Evolutionary conservation across 2,797 vertebrate genomes (phyloP).

Genomic region (Sitta carolinensis): DNA sequence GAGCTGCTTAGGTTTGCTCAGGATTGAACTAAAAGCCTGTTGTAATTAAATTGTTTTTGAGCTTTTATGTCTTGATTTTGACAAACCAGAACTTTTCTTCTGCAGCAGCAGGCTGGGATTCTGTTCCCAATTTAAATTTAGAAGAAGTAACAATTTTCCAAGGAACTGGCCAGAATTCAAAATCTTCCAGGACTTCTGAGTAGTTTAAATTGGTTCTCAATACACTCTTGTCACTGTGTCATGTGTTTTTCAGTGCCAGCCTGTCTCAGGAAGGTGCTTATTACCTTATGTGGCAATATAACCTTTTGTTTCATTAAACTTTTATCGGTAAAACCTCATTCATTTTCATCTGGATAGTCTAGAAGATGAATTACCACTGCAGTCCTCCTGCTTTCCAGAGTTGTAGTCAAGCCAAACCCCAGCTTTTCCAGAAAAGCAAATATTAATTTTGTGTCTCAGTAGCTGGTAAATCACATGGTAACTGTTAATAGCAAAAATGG

Average conservation of each 20-base stretch:
- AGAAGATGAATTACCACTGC: neutral
- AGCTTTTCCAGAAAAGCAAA: neutral
- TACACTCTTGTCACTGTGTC: neutral
- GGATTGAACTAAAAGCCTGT: neutral
- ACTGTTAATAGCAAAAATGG: neutral
- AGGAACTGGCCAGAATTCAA: neutral
- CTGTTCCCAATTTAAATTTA: neutral
- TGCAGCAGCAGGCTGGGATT: neutral
- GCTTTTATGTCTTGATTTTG: neutral
- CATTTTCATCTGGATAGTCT: neutral
- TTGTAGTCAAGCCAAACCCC: neutral
- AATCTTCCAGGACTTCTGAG: neutral
- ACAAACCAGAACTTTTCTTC: neutral
- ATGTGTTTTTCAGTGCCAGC: neutral
- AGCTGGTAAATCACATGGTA: neutral
- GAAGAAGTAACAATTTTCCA: neutral
- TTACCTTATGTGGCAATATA: neutral
- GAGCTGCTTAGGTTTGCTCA: neutral
- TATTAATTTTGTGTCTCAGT: neutral
- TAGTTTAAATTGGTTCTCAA: neutral
- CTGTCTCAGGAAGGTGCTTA: neutral
- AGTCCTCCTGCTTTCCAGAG: neutral
- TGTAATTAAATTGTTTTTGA: neutral
- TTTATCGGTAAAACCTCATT: neutral
- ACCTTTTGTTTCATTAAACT: neutral